These are phyloP conservation scores for Prorops nasuta DNA, from an alignment of 1,140 invertebrate genomes.

Conservation along the genomic window DNA sequence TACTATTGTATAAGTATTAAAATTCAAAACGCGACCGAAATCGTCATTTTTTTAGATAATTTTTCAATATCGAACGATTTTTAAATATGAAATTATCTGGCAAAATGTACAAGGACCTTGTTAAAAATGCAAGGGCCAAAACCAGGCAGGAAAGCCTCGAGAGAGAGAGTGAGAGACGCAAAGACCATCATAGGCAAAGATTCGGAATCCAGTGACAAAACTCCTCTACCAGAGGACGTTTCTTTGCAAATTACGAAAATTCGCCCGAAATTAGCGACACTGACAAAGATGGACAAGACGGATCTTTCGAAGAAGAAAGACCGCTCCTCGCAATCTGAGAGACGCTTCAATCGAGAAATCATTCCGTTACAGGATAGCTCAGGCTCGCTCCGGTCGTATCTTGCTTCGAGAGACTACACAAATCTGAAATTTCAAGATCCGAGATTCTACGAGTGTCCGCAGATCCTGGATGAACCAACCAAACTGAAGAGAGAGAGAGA, in stretches of 20 bases:
- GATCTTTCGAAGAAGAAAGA: slow-evolving; percentile 30
- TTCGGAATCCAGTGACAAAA: slow-evolving; percentile 54
- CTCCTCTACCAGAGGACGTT: slow-evolving; percentile 36
- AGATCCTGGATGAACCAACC: slow-evolving; percentile 23
- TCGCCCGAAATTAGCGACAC: slow-evolving; percentile 43
- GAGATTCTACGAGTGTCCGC: slow-evolving; percentile 46
- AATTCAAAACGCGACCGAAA: too few relatives aligned
- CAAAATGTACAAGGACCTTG: too few relatives aligned
- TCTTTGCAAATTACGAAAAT: slow-evolving; percentile 36
- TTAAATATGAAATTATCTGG: too few relatives aligned
- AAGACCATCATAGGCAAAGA: slow-evolving; percentile 56
- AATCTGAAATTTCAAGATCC: slow-evolving; percentile 49
- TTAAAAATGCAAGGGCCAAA: too few relatives aligned
- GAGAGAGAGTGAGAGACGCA: too few relatives aligned
- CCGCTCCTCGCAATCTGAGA: not conserved
- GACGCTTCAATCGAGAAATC: too few relatives aligned
- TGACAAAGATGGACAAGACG: slow-evolving; percentile 35
- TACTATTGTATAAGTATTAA: too few relatives aligned
- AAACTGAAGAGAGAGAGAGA: slow-evolving; percentile 29
- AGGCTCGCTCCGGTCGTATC: slow-evolving; percentile 35
- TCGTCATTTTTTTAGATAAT: too few relatives aligned
- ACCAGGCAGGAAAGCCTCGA: too few relatives aligned
- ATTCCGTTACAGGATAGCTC: too few relatives aligned
- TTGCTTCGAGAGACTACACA: slow-evolving; percentile 46
- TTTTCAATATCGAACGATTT: too few relatives aligned